Percentiles rank a stretch among this genome's conserved stretches.
Evolutionary conservation across 2,797 vertebrate genomes (phyloP).

Genomic region (Pteropus rufus): DNA sequence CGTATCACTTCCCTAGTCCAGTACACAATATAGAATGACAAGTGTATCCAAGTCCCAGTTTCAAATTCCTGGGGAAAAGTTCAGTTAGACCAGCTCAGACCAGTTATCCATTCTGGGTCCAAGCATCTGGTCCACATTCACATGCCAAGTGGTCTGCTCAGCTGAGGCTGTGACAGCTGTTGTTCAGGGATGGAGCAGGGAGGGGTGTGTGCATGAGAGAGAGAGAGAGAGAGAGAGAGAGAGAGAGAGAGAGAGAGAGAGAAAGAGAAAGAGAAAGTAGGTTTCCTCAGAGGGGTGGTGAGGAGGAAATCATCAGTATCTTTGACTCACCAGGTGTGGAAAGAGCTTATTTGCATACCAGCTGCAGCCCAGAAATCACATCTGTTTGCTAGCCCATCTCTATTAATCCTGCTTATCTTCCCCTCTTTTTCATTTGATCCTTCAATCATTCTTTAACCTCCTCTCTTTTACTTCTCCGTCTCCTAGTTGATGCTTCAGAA

Average conservation of each 20-base stretch:
- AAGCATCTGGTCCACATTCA: not conserved
- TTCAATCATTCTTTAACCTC: not conserved
- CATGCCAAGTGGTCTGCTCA: not conserved
- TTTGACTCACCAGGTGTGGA: not conserved
- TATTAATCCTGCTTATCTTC: not conserved
- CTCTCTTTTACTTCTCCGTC: not conserved
- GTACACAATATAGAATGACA: not conserved
- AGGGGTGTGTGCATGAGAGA: not conserved
- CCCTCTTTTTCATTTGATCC: not conserved
- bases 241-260: not conserved
- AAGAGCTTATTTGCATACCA: not conserved
- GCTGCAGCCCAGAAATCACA: not conserved
- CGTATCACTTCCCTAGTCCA: not conserved
- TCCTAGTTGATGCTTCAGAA: not conserved
- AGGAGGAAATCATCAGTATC: not conserved
- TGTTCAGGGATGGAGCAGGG: not conserved
- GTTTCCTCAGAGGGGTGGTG: not conserved
- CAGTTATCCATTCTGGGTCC: not conserved
- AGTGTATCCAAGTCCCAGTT: not conserved
- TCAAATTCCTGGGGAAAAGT: not conserved
- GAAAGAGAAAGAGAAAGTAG: not conserved
- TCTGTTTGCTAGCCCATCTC: not conserved
- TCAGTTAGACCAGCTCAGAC: not conserved
- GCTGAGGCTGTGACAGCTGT: not conserved
- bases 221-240: too few species aligned